These are phyloP conservation scores for Xestobium rufovillosum DNA, from an alignment of 2,888 invertebrate genomes.

Conservation along the genomic window DNA sequence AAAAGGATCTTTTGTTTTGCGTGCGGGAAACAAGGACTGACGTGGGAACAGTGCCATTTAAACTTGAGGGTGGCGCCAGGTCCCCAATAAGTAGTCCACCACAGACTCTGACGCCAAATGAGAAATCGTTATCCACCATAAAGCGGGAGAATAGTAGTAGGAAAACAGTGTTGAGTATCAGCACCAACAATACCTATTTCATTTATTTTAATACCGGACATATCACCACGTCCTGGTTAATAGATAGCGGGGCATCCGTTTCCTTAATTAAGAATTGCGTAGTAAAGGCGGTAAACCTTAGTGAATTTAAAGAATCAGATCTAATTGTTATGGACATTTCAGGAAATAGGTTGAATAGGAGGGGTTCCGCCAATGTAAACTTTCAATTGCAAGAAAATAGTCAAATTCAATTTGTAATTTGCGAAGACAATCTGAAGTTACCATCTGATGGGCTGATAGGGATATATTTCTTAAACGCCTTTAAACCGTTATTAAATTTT, in stretches of 20 bases:
- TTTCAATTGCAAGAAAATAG: background rate
- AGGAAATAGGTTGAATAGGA: background rate
- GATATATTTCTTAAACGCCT: conserved; percentile 9
- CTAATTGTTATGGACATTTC: background rate
- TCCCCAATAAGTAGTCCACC: background rate
- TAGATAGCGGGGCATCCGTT: background rate
- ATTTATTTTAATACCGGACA: background rate
- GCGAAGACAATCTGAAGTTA: conserved; percentile 5
- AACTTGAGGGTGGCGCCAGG: too few relatives aligned
- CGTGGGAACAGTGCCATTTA: too few relatives aligned
- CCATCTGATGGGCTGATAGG: conserved; percentile 8
- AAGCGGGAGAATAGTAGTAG: background rate
- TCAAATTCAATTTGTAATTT: conserved; percentile 1
- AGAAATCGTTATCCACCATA: background rate
- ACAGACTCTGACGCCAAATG: background rate
- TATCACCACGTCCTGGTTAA: background rate
- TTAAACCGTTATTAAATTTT: conserved; percentile 4
- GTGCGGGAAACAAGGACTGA: background rate
- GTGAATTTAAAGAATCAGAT: background rate
- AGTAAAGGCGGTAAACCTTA: background rate
- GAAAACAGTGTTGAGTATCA: background rate
- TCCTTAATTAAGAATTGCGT: background rate
- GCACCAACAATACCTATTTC: background rate
- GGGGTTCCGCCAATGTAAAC: background rate
- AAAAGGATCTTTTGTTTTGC: too few relatives aligned